Conservation (phyloP, 2,797 vertebrate species). For the Podargus strigoides region DNA sequence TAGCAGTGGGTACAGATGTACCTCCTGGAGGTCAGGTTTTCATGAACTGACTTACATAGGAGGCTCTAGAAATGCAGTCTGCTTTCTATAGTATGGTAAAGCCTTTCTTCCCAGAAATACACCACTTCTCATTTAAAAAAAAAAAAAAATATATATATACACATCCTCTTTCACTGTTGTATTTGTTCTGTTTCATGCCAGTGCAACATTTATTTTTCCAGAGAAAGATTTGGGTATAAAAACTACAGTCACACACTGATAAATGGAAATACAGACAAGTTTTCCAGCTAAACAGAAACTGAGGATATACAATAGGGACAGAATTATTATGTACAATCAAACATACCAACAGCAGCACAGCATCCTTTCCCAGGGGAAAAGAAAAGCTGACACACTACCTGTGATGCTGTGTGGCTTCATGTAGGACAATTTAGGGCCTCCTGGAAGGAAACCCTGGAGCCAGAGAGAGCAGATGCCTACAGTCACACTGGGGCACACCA, state of each 20-base stretch:
- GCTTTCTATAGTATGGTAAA: not conserved
- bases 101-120: not conserved
- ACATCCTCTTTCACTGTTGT: not conserved
- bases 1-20: not conserved
- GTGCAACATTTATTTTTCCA: fast-evolving
- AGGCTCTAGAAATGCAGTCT: not conserved
- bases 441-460: not conserved
- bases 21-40: not conserved
- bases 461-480: not conserved
- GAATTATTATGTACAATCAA: not conserved
- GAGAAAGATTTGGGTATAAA: not conserved
- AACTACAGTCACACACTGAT: not conserved
- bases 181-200: not conserved
- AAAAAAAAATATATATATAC: not conserved
- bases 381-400: not conserved
- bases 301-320: not conserved
- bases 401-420: fast-evolving
- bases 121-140: not conserved
- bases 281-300: not conserved
- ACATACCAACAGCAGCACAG: not conserved
- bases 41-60: not conserved
- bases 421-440: not conserved
- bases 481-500: too few relatives aligned
- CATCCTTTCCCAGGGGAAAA: not conserved
- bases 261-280: not conserved